A percentile compares a stretch with the other conserved stretches of the same genome.
phyloP scores from a whole-genome alignment of 2,888 invertebrate species.

The Hypena proboscidalis region DNA sequence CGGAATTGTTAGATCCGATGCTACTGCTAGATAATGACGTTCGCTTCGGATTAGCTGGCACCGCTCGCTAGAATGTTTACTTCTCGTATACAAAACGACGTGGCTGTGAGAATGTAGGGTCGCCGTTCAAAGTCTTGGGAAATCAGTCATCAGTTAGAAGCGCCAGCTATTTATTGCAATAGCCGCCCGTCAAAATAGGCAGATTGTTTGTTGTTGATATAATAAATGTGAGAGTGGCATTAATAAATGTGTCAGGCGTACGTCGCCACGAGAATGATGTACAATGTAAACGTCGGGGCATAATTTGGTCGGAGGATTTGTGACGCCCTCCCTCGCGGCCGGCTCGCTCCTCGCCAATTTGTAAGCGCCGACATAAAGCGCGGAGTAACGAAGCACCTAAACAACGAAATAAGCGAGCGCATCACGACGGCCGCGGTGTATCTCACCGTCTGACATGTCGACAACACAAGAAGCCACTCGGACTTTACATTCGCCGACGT shows the following conservation, averaged over 20 bases:
- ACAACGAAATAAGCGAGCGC: slow-evolving; percentile 65
- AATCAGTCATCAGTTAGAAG: slow-evolving; percentile 6
- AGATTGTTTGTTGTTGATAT: slow-evolving; percentile 36
- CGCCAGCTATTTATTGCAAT: slow-evolving; percentile 24
- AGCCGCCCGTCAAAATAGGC: slow-evolving; percentile 22
- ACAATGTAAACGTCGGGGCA: slow-evolving; percentile 62
- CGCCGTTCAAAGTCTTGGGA: slow-evolving; percentile 10
- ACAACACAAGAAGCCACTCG: slow-evolving; percentile 74
- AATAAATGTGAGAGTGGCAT: slow-evolving; percentile 44
- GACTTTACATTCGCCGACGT: slow-evolving; percentile 83
- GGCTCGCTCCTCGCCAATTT: slow-evolving; percentile 72
- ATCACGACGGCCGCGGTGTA: slow-evolving; percentile 70
- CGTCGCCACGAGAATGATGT: slow-evolving; percentile 57
- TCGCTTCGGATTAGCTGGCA: slow-evolving; percentile 68
- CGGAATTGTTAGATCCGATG: slow-evolving; percentile 72
- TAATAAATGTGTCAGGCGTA: slow-evolving; percentile 58
- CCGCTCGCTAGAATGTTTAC: slow-evolving; percentile 52
- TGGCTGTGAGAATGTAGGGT: slow-evolving; percentile 39
- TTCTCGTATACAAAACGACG: slow-evolving; percentile 37
- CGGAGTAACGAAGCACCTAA: slow-evolving; percentile 81
- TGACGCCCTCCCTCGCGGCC: slow-evolving; percentile 60
- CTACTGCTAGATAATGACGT: slow-evolving; percentile 68
- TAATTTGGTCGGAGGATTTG: slow-evolving; percentile 63
- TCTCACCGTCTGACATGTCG: slow-evolving; percentile 77
- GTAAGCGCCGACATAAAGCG: slow-evolving; percentile 79